A percentile compares a stretch with the other conserved stretches of the same genome.
Conservation (phyloP, 2,797 vertebrate genomes). For the Syncerus caffer region DNA sequence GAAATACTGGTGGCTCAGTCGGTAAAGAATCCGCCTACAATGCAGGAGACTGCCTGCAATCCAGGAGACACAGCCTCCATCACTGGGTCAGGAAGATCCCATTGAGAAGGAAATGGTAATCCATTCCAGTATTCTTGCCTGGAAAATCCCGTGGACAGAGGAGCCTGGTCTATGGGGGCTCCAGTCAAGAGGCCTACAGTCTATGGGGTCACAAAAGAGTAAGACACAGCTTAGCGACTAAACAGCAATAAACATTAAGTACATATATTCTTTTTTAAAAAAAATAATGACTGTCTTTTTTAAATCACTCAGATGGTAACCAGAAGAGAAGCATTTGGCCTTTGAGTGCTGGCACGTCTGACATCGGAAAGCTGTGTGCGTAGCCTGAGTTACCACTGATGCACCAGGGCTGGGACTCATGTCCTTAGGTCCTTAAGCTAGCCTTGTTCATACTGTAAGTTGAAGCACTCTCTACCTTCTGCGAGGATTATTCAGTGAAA, state of each 20-base stretch:
- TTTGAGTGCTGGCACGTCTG: not conserved
- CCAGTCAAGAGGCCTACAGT: not conserved
- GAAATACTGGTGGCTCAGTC: not conserved
- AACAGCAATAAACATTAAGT: not conserved
- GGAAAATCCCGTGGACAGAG: not conserved
- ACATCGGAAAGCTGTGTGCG: not conserved
- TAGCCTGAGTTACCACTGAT: fast-evolving
- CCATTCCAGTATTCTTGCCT: not conserved
- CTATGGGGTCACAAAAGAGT: not conserved
- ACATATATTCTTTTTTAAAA: not conserved
- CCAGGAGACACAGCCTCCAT: not conserved
- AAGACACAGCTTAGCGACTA: not conserved
- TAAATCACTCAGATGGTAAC: not conserved
- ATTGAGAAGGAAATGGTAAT: not conserved
- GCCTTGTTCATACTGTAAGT: not conserved
- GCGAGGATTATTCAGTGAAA: not conserved
- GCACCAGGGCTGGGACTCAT: not conserved
- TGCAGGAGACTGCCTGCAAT: not conserved
- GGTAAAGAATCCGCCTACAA: not conserved
- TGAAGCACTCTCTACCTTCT: not conserved
- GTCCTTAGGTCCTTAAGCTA: not conserved
- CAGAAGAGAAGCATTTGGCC: not conserved
- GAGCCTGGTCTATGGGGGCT: not conserved
- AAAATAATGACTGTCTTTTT: not conserved
- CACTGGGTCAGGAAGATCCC: not conserved